Percentiles rank a stretch among this genome's conserved stretches.
phyloP scores from a whole-genome alignment of 2,113 vertebrate species.

The Spea bombifrons region DNA sequence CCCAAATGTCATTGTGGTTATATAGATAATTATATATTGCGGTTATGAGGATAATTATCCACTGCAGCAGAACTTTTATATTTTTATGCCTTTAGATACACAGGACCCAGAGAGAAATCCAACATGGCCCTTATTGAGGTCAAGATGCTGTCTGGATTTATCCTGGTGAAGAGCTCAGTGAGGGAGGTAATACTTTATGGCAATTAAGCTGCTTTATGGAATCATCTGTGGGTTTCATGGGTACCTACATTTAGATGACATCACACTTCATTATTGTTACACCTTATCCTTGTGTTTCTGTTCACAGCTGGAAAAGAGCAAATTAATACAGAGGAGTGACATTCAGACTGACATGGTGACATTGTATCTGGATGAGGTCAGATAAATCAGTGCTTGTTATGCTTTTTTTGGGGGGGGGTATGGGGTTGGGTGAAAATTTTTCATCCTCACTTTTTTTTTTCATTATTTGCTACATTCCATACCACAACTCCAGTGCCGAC shows the following conservation, averaged over 20 bases:
- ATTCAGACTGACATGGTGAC: slow-evolving; percentile 51
- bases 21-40: too few species aligned
- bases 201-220: not conserved
- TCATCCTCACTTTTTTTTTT: too few species aligned
- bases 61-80: too few species aligned
- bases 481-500: too few species aligned
- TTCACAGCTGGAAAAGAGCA: slow-evolving; percentile 46
- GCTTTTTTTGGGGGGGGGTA: too few species aligned
- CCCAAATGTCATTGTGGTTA: too few species aligned
- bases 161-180: slow-evolving; percentile 50
- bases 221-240: too few species aligned
- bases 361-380: slow-evolving; percentile 56
- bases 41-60: too few species aligned
- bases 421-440: too few species aligned
- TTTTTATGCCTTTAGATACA: slow-evolving; percentile 53
- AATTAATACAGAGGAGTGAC: slow-evolving; percentile 49
- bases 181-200: not conserved
- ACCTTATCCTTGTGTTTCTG: not conserved
- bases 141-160: slow-evolving; percentile 70
- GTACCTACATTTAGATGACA: too few species aligned
- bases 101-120: slow-evolving; percentile 53
- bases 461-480: too few species aligned
- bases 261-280: too few species aligned
- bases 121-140: slow-evolving; percentile 66
- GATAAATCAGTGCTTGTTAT: not conserved